Evolutionary conservation across 2,888 invertebrate genomes (phyloP), one percentile per base, ranked within the genome.

Genomic region (Archaeoteleia sp.): DNA sequence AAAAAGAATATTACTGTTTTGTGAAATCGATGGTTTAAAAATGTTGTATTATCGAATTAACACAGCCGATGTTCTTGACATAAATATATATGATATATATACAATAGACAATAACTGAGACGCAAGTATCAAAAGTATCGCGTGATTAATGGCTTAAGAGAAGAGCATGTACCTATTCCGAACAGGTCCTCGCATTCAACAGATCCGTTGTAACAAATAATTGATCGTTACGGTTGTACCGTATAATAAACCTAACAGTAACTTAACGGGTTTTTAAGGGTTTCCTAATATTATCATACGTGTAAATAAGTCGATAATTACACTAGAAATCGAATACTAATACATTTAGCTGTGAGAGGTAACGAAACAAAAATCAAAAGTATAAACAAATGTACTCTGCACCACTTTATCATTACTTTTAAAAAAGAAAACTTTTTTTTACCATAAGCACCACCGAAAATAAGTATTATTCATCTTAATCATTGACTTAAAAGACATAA

Each of bases 161-260:
- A 55, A 61, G 63, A 63, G 46, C 48, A 65, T 65, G 65, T 61
- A 66, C 54, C 61, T 65, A 65, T 37, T 62, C 48, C 58, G 61
- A 65, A 58, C 61, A 70, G 51, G 70, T 70, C 70, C 70, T 70
- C 70, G 70, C 70, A 66, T 53, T 69, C 65, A 55, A 61, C 67
- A 61, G 53, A 61, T 69, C 61, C 37, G 45, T 66, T 61, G 58
- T 58, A 42, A 61, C 39, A 54, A 46, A 55, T 40, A 37, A 60
- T 65, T 54, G 32, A 63, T 58, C 54, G 69, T 69, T 65, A 60
- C 60, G 62, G 63, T 63, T 54, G 43, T 12, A 45, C n/a, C 54
- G 49, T 60, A 61, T 20, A 34, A 65, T 46, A 46, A 66, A 70
- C 66, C 54, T 66, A 62, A 62, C 57, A 53, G 58, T 69, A 69